These are phyloP conservation scores for Eurytoma adleriae DNA, from an alignment of 2,888 invertebrate species.

Conservation along the genomic window DNA sequence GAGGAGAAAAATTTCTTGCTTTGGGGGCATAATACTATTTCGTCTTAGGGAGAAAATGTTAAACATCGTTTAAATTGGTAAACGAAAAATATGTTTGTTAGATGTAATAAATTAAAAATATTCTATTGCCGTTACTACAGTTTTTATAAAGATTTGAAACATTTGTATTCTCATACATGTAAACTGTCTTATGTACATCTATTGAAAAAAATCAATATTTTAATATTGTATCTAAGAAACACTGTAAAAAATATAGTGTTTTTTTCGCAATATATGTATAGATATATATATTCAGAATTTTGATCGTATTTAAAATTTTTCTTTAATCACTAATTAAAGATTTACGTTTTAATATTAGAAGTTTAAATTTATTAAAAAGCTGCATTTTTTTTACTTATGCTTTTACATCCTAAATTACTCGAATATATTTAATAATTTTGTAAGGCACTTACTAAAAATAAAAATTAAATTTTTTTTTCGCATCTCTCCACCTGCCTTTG, in stretches of 20 bases:
- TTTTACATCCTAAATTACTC: slow-evolving; percentile 50
- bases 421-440: slow-evolving; percentile 45
- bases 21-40: too few species aligned
- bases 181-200: slow-evolving; percentile 48
- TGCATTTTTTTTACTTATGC: neutral
- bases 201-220: slow-evolving; percentile 36
- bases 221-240: slow-evolving; percentile 28
- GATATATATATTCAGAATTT: slow-evolving; percentile 32
- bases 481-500: slow-evolving; percentile 11
- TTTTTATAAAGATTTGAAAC: slow-evolving; percentile 55
- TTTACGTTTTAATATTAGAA: slow-evolving; percentile 24
- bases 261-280: slow-evolving; percentile 5
- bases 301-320: slow-evolving; percentile 31
- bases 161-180: slow-evolving; percentile 12
- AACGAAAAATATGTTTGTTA: neutral
- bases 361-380: slow-evolving; percentile 29
- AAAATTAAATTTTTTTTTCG: slow-evolving; percentile 30
- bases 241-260: slow-evolving; percentile 22
- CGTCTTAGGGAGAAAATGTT: too few species aligned
- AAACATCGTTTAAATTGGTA: too few species aligned
- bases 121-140: slow-evolving; percentile 44
- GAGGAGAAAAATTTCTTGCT: too few species aligned
- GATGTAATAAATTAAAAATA: slow-evolving; percentile 48
- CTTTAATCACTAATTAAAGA: slow-evolving; percentile 29
- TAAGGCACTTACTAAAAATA: slow-evolving; percentile 54